A percentile compares a stretch with the other conserved stretches of the same genome.
Evolutionary conservation across 2,888 invertebrate species (phyloP).

Genomic region (Eulithis prunata): DNA sequence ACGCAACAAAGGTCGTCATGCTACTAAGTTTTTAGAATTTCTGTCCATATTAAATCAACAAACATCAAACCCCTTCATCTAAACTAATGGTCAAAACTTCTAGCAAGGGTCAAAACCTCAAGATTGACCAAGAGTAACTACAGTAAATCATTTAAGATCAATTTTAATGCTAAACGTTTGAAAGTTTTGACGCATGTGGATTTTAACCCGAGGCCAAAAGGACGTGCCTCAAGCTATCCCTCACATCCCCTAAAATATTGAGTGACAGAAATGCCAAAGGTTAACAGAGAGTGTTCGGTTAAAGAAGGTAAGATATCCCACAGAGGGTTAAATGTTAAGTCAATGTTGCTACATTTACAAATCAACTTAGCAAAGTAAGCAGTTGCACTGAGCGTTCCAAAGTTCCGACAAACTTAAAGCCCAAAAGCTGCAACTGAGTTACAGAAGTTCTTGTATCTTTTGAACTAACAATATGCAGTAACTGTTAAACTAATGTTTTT

Average conservation of each 20-base stretch:
- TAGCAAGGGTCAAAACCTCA: constrained; percentile 1
- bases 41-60: constrained; percentile 1
- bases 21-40: background rate
- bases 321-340: too few species aligned
- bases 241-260: too few species aligned
- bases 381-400: constrained; percentile 2
- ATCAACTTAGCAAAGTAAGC: constrained; percentile 10
- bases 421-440: background rate
- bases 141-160: constrained; percentile 2
- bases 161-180: constrained; percentile 4
- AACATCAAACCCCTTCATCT: background rate
- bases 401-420: constrained; percentile 8
- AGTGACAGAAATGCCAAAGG: too few species aligned
- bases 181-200: too few species aligned
- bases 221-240: too few species aligned
- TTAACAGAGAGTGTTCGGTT: too few species aligned
- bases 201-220: too few species aligned
- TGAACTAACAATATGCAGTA: too few species aligned
- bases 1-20: too few species aligned
- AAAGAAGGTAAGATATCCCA: too few species aligned
- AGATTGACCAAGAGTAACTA: background rate
- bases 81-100: constrained; percentile 10
- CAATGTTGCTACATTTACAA: background rate
- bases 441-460: constrained; percentile 1
- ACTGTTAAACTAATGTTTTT: too few species aligned